Conservation (phyloP, 2,797 vertebrate genomes). For the Malacoraja senta region DNA sequence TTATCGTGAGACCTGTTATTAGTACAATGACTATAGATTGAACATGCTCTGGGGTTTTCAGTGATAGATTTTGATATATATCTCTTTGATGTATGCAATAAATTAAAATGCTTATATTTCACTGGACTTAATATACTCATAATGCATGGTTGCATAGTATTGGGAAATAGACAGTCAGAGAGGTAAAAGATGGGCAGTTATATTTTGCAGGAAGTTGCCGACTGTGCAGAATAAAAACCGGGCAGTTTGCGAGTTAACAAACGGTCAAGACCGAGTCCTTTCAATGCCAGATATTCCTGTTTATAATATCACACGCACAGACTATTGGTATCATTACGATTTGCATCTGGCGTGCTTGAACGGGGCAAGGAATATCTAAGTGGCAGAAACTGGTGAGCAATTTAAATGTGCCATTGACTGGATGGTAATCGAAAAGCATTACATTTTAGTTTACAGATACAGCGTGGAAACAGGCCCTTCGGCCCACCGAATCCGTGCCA, state of each 20-base stretch:
- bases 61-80: constrained; percentile 10
- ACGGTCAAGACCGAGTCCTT: not conserved
- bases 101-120: constrained; percentile 1
- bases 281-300: not conserved
- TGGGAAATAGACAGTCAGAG: not conserved
- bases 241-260: not conserved
- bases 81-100: not conserved
- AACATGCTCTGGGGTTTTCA: not conserved
- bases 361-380: not conserved
- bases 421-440: not conserved
- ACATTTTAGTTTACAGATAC: not conserved
- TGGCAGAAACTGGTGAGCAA: not conserved
- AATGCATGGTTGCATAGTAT: not conserved
- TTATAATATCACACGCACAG: not conserved
- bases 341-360: not conserved
- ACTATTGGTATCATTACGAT: not conserved
- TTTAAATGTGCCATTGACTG: not conserved
- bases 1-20: constrained; percentile 4
- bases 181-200: not conserved
- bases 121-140: not conserved
- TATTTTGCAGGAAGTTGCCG: not conserved
- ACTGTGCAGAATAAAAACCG: too few relatives aligned
- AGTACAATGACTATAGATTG: constrained; percentile 12
- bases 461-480: too few relatives aligned
- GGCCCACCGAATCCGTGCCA: too few relatives aligned